phyloP scores from a whole-genome alignment of 2,888 invertebrate genomes.

The Criorhina ranunculi region DNA sequence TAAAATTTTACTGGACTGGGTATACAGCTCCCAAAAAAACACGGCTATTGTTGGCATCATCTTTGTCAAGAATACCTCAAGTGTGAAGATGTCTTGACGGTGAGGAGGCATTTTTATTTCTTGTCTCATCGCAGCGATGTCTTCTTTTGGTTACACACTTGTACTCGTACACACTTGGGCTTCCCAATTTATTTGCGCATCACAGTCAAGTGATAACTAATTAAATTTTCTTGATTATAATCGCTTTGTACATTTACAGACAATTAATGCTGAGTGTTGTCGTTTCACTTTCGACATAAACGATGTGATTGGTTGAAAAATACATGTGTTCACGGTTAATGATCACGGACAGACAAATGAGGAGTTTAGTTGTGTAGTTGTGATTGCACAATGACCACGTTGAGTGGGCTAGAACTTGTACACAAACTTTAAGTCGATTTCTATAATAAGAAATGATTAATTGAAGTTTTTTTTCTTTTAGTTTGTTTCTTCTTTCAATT shows the following conservation, averaged over 20 bases:
- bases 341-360: slow-evolving; percentile 9
- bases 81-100: slow-evolving; percentile 14
- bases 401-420: slow-evolving; percentile 45
- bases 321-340: slow-evolving; percentile 22
- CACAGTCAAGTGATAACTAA: slow-evolving; percentile 34
- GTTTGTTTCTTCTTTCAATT: too few species aligned
- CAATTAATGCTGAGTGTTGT: slow-evolving; percentile 51
- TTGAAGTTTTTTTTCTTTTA: slow-evolving; percentile 35
- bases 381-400: slow-evolving; percentile 22
- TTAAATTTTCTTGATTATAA: slow-evolving; percentile 41
- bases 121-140: background rate
- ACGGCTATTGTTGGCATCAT: too few species aligned
- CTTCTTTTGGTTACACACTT: slow-evolving; percentile 1
- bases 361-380: slow-evolving; percentile 2
- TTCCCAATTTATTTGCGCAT: slow-evolving; percentile 31
- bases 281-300: slow-evolving; percentile 45
- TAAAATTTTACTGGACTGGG: too few species aligned
- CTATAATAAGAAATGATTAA: slow-evolving; percentile 59
- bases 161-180: background rate
- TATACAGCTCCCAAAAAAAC: too few species aligned
- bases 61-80: slow-evolving; percentile 13
- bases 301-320: slow-evolving; percentile 12
- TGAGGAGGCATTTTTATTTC: too few species aligned
- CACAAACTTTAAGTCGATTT: slow-evolving; percentile 14
- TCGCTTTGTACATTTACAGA: slow-evolving; percentile 15